Evolutionary conservation across 1,140 invertebrate species (phyloP), one percentile per base, ranked within the genome.

Genomic region (Micrasema longulum): DNA sequence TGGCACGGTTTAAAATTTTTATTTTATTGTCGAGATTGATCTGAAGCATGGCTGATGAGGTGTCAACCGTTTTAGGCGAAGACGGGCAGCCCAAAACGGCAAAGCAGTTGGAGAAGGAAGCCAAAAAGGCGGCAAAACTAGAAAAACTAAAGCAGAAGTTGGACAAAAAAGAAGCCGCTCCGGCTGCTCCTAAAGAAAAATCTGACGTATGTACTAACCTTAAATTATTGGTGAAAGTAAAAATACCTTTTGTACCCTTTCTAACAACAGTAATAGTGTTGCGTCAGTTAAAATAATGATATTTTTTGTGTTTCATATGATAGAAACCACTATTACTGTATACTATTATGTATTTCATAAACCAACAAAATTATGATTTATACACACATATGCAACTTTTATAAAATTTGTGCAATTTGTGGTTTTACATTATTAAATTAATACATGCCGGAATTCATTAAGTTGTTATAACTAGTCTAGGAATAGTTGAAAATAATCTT

Each of bases 81-180:
- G 81, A 76, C 18, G 82, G 81, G 47, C 82, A 82, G 35, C 1
- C 88, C 55, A 96, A 96, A 84, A 91, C 92, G 14, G 92, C 92
- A 0, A 96, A 96, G 80, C 94, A 97, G 79, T 80, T 96, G 38
- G 92, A 95, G 80, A 97, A 96, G 80, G 95, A 97, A 83, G 93
- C 93, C 0, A 92, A 95, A 72, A 96, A 95, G 78, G 89, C 91
- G 41, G 95, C 93, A 0, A 97, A 97, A 80, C 85, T 96, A 69
- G 95, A 95, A 74, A 98, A 97, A 83, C 91, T 97, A 47, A 92
- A 95, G 80, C 92, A 94, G 64, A 97, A 97, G 80, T 87, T 95
- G 79, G 92, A 95, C 48, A 96, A 96, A 79, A 93, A 94, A 79
- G 86, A 84, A 41, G 72, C 81, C 68, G 81, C 83, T 60, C 83